A percentile compares a stretch with the other conserved stretches of the same genome.
phyloP scores from a whole-genome alignment of 2,797 vertebrate genomes.

The Sebastiscus tertius region DNA sequence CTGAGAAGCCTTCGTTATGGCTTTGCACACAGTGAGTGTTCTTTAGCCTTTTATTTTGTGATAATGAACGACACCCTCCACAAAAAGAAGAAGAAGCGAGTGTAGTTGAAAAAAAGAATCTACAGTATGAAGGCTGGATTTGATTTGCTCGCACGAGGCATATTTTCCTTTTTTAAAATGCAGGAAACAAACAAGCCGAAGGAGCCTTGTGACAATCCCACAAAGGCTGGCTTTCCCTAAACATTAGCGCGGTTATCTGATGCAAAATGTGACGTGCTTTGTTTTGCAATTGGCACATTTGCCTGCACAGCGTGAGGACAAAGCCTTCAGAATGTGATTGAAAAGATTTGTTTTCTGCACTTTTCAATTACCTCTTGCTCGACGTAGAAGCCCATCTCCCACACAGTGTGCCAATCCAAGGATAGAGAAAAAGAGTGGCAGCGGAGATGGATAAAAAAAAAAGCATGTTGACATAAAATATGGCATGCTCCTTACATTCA shows the following conservation, averaged over 20 bases:
- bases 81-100: not conserved
- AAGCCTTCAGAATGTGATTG: constrained; percentile 72
- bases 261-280: constrained; percentile 70
- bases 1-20: not conserved
- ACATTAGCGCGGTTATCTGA: constrained; percentile 64
- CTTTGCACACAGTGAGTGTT: not conserved
- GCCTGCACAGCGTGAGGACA: constrained; percentile 57
- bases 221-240: constrained; percentile 46
- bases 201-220: constrained; percentile 44
- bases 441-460: constrained; percentile 12
- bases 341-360: constrained; percentile 75
- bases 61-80: not conserved
- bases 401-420: constrained; percentile 44
- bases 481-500: constrained; percentile 25
- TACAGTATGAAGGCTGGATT: not conserved
- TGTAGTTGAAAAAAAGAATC: not conserved
- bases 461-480: constrained; percentile 35
- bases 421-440: constrained; percentile 29
- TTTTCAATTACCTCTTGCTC: constrained; percentile 77
- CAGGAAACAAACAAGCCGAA: constrained; percentile 36
- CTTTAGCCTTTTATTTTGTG: not conserved
- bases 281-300: constrained; percentile 71
- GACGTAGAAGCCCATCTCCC: constrained; percentile 48
- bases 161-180: not conserved
- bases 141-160: constrained; percentile 7